Conservation (phyloP, 1,140 invertebrate species). For the Neodiprion virginianus region DNA sequence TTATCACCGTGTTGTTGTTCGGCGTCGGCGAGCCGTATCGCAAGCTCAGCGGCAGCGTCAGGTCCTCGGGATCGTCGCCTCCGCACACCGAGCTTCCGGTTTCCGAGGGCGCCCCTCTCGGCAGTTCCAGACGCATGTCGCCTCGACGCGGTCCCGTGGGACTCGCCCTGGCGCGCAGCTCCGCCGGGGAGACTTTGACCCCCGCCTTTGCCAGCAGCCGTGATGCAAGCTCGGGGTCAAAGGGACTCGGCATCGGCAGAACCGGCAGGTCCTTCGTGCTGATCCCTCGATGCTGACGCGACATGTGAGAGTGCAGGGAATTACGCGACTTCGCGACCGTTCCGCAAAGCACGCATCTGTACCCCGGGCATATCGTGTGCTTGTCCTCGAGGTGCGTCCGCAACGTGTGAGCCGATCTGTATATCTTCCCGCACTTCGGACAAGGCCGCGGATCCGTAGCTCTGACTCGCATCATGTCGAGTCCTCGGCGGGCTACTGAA, state of each 20-base stretch:
- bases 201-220: conserved; percentile 84
- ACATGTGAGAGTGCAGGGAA: conserved; percentile 92
- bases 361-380: conserved; percentile 90
- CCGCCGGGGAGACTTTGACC: conserved; percentile 84
- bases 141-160: conserved; percentile 82
- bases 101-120: conserved; percentile 69
- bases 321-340: conserved; percentile 92
- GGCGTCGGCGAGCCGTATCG: conserved; percentile 55
- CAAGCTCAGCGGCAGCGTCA: conserved; percentile 68
- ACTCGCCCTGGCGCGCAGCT: conserved; percentile 80
- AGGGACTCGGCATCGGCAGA: conserved; percentile 87
- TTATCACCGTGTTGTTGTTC: conserved; percentile 58
- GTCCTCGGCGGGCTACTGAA: conserved; percentile 74
- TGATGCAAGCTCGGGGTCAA: conserved; percentile 84
- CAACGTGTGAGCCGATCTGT: conserved; percentile 87
- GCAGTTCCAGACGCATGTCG: conserved; percentile 77
- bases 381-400: conserved; percentile 91
- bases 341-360: conserved; percentile 88
- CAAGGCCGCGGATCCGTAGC: conserved; percentile 90
- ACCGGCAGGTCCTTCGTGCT: conserved; percentile 91
- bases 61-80: conserved; percentile 82
- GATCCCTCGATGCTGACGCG: conserved; percentile 88
- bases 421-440: conserved; percentile 92
- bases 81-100: conserved; percentile 74
- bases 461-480: conserved; percentile 85